These are phyloP conservation scores for Lasiommata megera DNA, from an alignment of 2,888 invertebrate species.

Conservation along the genomic window DNA sequence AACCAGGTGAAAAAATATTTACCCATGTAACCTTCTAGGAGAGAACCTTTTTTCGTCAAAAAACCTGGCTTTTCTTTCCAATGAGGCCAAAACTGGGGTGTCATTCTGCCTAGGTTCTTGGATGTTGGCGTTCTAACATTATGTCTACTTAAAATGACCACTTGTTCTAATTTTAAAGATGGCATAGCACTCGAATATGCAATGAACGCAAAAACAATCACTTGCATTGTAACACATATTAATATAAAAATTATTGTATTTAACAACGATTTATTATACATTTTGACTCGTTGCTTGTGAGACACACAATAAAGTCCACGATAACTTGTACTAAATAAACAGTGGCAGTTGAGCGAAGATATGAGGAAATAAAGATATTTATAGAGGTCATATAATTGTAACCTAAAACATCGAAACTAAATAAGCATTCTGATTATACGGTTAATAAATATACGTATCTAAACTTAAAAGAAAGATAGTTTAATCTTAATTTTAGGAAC, in stretches of 20 bases:
- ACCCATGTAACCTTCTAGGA: slow-evolving; percentile 63
- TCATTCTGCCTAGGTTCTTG: slow-evolving; percentile 45
- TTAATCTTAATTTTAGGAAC: neutral
- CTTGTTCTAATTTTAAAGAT: slow-evolving; percentile 44
- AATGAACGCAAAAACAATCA: slow-evolving; percentile 18
- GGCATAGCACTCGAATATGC: slow-evolving; percentile 16
- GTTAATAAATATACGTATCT: too few relatives aligned
- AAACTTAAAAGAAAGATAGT: neutral
- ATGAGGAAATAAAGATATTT: slow-evolving; percentile 1
- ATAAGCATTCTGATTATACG: neutral
- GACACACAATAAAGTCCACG: neutral
- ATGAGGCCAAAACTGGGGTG: slow-evolving; percentile 56
- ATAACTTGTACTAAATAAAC: slow-evolving; percentile 1
- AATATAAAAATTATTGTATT: slow-evolving; percentile 22
- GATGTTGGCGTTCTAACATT: slow-evolving; percentile 61
- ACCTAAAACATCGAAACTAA: neutral
- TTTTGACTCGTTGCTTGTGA: neutral
- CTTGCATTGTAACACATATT: slow-evolving; percentile 22
- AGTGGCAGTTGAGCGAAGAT: slow-evolving; percentile 2
- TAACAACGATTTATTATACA: slow-evolving; percentile 15
- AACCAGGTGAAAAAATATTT: slow-evolving; percentile 44
- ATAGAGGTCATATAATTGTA: slow-evolving; percentile 25
- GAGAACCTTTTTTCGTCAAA: slow-evolving; percentile 56
- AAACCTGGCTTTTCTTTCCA: slow-evolving; percentile 57
- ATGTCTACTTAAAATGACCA: slow-evolving; percentile 60